Base-by-base conservation (phyloP, 2,113 vertebrate genomes). In the Epinephelus cyanopodus region DNA sequence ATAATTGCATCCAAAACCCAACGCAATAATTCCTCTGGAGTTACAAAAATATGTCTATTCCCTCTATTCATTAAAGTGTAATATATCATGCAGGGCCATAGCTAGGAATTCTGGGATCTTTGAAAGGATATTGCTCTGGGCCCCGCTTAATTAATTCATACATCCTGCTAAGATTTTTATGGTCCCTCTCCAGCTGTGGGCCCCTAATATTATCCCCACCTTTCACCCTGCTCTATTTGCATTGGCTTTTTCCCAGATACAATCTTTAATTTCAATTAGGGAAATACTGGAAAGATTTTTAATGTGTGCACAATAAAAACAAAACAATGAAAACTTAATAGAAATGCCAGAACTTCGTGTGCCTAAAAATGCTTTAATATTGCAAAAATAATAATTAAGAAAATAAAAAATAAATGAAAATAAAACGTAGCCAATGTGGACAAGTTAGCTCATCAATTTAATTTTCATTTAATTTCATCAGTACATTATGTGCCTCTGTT, bases 141-240 rank as follows among this genome's bases (percentile, higher is more conserved):
- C 83, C 86, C 81, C 56, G 81, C 83, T 86, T 92, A 93, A 93
- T 92, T 92, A 92, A 93, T 93, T 93, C 89, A 89, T 85, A 61
- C 87, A 90, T 88, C 85, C 87, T 78, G 79, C 89, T 68, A 91
- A 71, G 85, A 91, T 82, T 92, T 92, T 91, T 90, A 92, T 82
- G 83, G 85, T 50, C 73, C 76, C 72, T 81, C 83, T 83, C 85
- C 83, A 89, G 83, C 89, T 89, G 90, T 76, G 79, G 81, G 85
- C 77, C 83, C 87, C 58, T 78, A 87, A 91, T 87, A 81, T 83
- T 85, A 89, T 87, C 27, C 75, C 79, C 82, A 74, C 84, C 83
- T 88, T 83, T 89, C 75, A 84, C 74, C 71, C 65, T 11, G 3
- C 77, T 83, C 54, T 74, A 73, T 81, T 86, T 77, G 76, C 76